Conservation (phyloP, 2,113 vertebrate species). For the Sapajus apella region DNA sequence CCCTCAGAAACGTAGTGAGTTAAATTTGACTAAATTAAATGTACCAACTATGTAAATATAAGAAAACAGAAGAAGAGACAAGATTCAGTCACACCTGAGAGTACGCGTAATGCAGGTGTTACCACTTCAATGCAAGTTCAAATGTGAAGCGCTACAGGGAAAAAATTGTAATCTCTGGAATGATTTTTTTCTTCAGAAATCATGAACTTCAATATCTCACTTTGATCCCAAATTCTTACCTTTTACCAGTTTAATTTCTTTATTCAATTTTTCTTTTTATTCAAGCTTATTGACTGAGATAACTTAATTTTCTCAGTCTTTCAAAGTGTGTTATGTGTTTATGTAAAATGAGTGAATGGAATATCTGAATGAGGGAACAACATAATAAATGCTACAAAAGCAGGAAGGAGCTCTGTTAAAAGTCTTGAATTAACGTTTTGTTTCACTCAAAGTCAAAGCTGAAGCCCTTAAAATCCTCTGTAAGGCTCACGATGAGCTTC, state of each 20-base stretch:
- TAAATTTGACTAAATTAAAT: neutral
- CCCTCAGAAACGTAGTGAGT: neutral
- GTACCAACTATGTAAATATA: neutral
- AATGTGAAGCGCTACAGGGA: neutral
- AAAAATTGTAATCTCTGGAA: neutral
- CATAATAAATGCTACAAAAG: neutral
- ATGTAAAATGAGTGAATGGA: neutral
- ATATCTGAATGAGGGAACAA: neutral
- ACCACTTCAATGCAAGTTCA: neutral
- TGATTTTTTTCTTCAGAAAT: neutral
- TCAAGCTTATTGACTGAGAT: neutral
- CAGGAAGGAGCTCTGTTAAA: neutral
- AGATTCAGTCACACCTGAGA: neutral
- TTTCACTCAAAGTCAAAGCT: neutral
- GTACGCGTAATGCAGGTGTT: neutral
- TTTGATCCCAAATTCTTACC: neutral
- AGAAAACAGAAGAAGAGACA: neutral
- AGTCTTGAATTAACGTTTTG: neutral
- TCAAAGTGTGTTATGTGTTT: neutral
- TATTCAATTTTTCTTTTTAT: neutral
- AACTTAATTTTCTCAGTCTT: neutral
- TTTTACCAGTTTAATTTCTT: neutral
- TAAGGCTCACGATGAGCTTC: neutral
- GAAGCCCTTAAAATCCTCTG: neutral
- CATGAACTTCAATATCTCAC: neutral